Conservation (phyloP, 2,888 invertebrate species). For the Pasiphila rectangulata region DNA sequence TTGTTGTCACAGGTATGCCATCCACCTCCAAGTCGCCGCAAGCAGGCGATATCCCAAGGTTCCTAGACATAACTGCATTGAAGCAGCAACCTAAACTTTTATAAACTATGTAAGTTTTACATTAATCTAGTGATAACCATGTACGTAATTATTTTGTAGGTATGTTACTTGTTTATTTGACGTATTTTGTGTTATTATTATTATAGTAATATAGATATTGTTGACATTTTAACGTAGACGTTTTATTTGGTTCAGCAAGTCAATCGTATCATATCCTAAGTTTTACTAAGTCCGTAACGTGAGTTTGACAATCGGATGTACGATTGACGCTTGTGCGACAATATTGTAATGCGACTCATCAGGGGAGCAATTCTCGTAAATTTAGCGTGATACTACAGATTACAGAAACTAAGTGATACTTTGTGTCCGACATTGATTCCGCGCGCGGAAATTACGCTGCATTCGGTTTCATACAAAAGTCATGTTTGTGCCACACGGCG, state of each 20-base stretch:
- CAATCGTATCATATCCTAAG: too few species aligned
- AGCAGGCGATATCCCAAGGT: constrained; percentile 71
- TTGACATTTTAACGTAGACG: not conserved
- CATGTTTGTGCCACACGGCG: too few species aligned
- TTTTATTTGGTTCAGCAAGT: not conserved
- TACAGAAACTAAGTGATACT: too few species aligned
- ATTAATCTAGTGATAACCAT: constrained; percentile 8
- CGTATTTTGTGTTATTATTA: constrained; percentile 24
- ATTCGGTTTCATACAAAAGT: too few species aligned
- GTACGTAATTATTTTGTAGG: constrained; percentile 18
- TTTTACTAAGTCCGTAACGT: too few species aligned
- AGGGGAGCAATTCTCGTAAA: too few species aligned
- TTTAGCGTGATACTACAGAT: too few species aligned
- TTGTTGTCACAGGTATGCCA: constrained; percentile 46
- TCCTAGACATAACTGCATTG: constrained; percentile 85
- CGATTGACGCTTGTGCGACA: too few species aligned
- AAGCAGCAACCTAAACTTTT: constrained; percentile 86
- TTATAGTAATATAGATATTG: constrained; percentile 18
- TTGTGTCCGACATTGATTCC: too few species aligned
- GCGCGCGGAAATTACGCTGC: too few species aligned
- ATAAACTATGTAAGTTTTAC: constrained; percentile 35
- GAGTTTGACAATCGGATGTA: too few species aligned
- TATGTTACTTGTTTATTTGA: constrained; percentile 23
- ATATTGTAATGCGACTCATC: too few species aligned
- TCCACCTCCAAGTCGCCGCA: constrained; percentile 37